Base-by-base conservation (phyloP, 2,797 vertebrate genomes). In the Luscinia megarhynchos region DNA sequence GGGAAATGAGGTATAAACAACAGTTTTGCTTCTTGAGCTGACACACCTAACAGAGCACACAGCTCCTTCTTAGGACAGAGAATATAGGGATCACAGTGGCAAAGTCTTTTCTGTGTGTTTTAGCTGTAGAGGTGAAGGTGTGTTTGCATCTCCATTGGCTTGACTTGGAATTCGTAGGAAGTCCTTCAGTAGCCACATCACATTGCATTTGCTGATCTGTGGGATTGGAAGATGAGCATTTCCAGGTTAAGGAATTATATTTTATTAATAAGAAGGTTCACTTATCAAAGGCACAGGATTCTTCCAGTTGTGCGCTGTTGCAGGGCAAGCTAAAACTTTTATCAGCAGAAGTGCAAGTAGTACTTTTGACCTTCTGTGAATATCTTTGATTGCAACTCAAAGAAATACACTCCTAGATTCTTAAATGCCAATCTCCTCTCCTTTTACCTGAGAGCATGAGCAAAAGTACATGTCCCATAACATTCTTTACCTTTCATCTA, bases 171-270 rank as follows among this genome's bases (percentile, higher is more conserved):
- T 77, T 87, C 0, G 0, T 40, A 80, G 38, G 51, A 80, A 48
- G 64, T 75, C 53, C n/a, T 77, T 54, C 36, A 61, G 75, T 41
- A 79, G n/a, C 40, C 85, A 61, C 0, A 0, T 93, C 92, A 41
- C 68, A 22, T 38, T 83, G 51, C 68, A 74, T 92, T 89, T 90
- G 55, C 86, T 82, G 63, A 74, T 79, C 48, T 64, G 64, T 66
- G 58, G 50, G 41, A 61, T 32, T 73, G 26, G 55, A 92, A 84
- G 84, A 77, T 6, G 50, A 87, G 32, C 23, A 15, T 89, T 95
- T 94, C 41, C 68, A 94, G 38, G 70, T 83, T 87, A 93, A 81
- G 41, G 16, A 87, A 89, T 80, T 76, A 80, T 87, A 32, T 90
- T 95, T 93, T 92, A 84, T 95, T 89, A 84, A 85, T 83, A 29